phyloP scores from a whole-genome alignment of 2,113 vertebrate genomes.

The Leptobrachium ailaonicum region DNA sequence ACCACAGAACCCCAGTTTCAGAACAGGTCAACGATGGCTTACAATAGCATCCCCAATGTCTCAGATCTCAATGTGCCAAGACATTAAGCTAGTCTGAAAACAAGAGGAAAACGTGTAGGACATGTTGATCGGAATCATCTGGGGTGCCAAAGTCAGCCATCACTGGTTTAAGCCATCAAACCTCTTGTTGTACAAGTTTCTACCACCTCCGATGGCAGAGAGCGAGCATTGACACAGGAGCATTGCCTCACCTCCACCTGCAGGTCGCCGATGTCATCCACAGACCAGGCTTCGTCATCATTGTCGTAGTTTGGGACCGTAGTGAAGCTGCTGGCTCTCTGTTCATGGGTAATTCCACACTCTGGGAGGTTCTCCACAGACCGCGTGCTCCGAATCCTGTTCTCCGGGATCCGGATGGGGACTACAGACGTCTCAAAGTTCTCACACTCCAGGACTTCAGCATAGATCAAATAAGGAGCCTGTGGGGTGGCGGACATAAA shows the following conservation, averaged over 20 bases:
- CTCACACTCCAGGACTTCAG: conserved; percentile 94
- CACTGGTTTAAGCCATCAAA: too few species aligned
- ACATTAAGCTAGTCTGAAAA: too few species aligned
- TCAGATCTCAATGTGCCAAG: too few species aligned
- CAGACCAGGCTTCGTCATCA: conserved; percentile 93
- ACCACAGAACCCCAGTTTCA: too few species aligned
- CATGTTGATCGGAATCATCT: too few species aligned
- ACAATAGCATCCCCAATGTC: too few species aligned
- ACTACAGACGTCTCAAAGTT: conserved; percentile 90
- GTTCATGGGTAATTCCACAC: conserved; percentile 82
- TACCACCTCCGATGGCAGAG: not conserved
- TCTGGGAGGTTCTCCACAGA: conserved; percentile 94
- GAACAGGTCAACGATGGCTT: too few species aligned
- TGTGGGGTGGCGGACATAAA: conserved; percentile 43
- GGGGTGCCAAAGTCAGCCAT: not conserved
- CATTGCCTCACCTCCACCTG: conserved; percentile 84
- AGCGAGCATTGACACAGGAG: not conserved
- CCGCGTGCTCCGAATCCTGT: conserved; percentile 89
- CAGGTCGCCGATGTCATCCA: conserved; percentile 92
- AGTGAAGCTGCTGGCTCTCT: conserved; percentile 83
- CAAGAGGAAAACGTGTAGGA: too few species aligned
- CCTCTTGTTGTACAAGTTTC: not conserved
- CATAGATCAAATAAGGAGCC: conserved; percentile 95
- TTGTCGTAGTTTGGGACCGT: conserved; percentile 93
- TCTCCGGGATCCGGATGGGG: conserved; percentile 88